Conservation (phyloP, 2,888 invertebrate genomes). For the Dorcus parallelipipedus region DNA sequence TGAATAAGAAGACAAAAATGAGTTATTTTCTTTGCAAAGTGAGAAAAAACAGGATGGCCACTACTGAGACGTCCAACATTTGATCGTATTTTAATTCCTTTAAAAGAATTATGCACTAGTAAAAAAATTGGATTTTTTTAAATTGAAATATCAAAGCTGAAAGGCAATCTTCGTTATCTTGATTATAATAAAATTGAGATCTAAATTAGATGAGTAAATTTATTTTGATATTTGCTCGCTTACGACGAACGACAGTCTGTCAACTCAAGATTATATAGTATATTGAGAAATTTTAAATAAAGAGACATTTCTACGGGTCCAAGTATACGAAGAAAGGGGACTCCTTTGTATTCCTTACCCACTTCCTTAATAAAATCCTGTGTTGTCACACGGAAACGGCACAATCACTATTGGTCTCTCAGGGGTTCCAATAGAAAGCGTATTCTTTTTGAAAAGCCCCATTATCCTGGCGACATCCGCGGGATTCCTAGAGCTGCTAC, state of each 20-base stretch:
- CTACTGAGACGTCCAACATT: too few species aligned
- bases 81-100: too few species aligned
- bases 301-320: not conserved
- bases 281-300: conserved; percentile 2
- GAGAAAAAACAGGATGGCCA: too few species aligned
- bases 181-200: too few species aligned
- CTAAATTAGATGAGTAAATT: too few species aligned
- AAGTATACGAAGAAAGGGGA: conserved; percentile 18
- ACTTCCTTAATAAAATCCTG: conserved; percentile 40
- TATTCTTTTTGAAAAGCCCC: conserved; percentile 34
- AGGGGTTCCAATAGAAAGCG: conserved; percentile 37
- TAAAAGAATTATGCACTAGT: too few species aligned
- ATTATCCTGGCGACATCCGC: conserved; percentile 29
- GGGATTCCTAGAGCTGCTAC: conserved; percentile 21
- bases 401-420: conserved; percentile 39
- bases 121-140: too few species aligned
- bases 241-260: not conserved
- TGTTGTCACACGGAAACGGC: conserved; percentile 40
- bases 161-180: too few species aligned
- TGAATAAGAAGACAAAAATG: too few species aligned
- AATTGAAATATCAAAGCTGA: too few species aligned
- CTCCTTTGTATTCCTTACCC: conserved; percentile 37
- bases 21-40: too few species aligned
- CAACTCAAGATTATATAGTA: not conserved
- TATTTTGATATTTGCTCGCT: not conserved